A percentile compares a stretch with the other conserved stretches of the same genome.
Conservation (phyloP, 2,113 vertebrate genomes). For the Embiotoca jacksoni region DNA sequence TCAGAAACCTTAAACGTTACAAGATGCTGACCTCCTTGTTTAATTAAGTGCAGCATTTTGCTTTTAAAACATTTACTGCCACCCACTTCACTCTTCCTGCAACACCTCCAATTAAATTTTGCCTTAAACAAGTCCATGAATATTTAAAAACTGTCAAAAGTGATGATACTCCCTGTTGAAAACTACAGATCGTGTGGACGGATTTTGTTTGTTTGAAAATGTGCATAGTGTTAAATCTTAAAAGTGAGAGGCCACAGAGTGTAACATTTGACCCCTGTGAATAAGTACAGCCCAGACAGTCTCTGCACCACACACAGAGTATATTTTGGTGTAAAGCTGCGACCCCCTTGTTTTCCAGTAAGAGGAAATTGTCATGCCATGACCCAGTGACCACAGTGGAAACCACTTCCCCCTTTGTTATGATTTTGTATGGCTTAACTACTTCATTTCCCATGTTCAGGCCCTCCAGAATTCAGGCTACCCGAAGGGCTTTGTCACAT, state of each 20-base stretch:
- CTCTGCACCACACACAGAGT: conserved; percentile 70
- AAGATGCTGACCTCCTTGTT: conserved; percentile 79
- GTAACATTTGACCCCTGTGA: conserved; percentile 69
- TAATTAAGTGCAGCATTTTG: conserved; percentile 79
- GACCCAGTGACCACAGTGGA: conserved; percentile 77
- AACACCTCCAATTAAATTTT: conserved; percentile 64
- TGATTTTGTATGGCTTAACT: conserved; percentile 72
- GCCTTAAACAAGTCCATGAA: conserved; percentile 53
- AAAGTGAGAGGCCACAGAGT: not conserved
- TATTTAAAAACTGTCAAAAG: conserved; percentile 53
- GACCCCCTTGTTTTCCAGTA: conserved; percentile 79
- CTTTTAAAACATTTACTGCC: conserved; percentile 75
- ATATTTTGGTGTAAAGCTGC: conserved; percentile 70
- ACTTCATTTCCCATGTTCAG: conserved; percentile 65
- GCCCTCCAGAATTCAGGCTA: conserved; percentile 43
- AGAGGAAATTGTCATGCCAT: conserved; percentile 77
- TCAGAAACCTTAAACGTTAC: conserved; percentile 77
- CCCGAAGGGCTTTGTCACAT: conserved; percentile 62
- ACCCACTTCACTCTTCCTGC: conserved; percentile 69
- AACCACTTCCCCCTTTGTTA: conserved; percentile 81
- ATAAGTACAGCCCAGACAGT: conserved; percentile 47
- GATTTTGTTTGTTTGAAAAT: conserved; percentile 20
- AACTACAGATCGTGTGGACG: not conserved
- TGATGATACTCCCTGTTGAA: conserved; percentile 5
- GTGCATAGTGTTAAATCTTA: conserved; percentile 11